These are phyloP conservation scores for Cyanoderma ruficeps DNA, from an alignment of 2,113 vertebrate species.

Conservation along the genomic window DNA sequence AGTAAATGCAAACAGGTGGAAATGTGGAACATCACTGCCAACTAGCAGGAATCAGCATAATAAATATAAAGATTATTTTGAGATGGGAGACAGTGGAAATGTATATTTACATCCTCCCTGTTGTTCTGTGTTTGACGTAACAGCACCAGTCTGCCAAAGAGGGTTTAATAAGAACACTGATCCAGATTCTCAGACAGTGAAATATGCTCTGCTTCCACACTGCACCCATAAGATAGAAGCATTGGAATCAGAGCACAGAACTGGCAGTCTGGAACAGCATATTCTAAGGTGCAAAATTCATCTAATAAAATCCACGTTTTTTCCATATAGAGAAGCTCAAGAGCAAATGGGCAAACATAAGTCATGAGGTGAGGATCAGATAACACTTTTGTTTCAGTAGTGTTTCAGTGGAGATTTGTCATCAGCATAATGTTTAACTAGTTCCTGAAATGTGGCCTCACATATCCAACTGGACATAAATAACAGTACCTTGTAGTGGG, in stretches of 20 bases:
- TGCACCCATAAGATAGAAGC: neutral
- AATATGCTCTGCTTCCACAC: neutral
- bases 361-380: neutral
- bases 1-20: constrained; percentile 75
- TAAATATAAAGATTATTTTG: constrained; percentile 64
- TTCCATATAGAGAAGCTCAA: neutral
- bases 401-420: neutral
- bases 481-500: accelerated
- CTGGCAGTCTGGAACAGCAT: neutral
- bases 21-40: constrained; percentile 35
- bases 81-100: constrained; percentile 22
- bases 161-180: neutral
- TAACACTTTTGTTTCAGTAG: neutral
- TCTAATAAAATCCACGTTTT: neutral
- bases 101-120: constrained; percentile 45
- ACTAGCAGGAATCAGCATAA: constrained; percentile 47
- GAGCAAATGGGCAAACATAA: neutral
- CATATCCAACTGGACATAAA: neutral
- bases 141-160: neutral
- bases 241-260: neutral
- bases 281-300: neutral
- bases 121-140: neutral
- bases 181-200: neutral
- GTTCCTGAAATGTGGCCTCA: neutral
- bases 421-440: neutral